phyloP scores from a whole-genome alignment of 2,113 vertebrate species.

The Misgurnus anguillicaudatus region DNA sequence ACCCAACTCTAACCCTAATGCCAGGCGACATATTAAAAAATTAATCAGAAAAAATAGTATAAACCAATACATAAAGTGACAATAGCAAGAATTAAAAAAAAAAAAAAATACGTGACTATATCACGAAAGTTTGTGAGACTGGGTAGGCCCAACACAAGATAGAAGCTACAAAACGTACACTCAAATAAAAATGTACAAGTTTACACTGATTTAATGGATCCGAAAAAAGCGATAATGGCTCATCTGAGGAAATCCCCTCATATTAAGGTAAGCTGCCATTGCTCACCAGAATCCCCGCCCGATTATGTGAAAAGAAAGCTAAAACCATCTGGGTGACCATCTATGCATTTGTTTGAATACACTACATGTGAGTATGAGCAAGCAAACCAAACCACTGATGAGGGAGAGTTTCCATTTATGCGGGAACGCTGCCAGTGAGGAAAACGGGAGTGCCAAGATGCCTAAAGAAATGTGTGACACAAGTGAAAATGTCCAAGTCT shows the following conservation, averaged over 20 bases:
- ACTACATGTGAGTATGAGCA: slow-evolving; percentile 23
- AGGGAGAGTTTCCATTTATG: slow-evolving; percentile 41
- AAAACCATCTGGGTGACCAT: background rate
- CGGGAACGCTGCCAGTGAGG: slow-evolving; percentile 12
- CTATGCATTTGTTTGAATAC: slow-evolving; percentile 18
- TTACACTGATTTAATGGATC: background rate
- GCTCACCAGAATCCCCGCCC: background rate
- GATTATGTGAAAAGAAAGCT: slow-evolving; percentile 16
- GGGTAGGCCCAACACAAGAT: background rate
- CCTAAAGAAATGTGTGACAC: slow-evolving; percentile 17
- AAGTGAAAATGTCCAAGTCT: slow-evolving; percentile 39
- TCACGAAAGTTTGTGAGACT: too few relatives aligned
- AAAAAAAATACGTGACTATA: too few relatives aligned
- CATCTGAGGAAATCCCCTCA: slow-evolving; percentile 19
- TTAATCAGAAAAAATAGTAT: too few relatives aligned
- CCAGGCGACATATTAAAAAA: too few relatives aligned
- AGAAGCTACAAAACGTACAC: background rate
- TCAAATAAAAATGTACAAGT: background rate
- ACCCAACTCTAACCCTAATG: too few relatives aligned
- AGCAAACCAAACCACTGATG: slow-evolving; percentile 11
- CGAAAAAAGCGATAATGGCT: background rate
- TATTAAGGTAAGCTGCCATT: slow-evolving; percentile 7
- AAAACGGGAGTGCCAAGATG: slow-evolving; percentile 3
- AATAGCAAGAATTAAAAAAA: too few relatives aligned
- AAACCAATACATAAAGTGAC: too few relatives aligned